phyloP scores from a whole-genome alignment of 2,113 vertebrate species.

The Speoplatyrhinus poulsoni region DNA sequence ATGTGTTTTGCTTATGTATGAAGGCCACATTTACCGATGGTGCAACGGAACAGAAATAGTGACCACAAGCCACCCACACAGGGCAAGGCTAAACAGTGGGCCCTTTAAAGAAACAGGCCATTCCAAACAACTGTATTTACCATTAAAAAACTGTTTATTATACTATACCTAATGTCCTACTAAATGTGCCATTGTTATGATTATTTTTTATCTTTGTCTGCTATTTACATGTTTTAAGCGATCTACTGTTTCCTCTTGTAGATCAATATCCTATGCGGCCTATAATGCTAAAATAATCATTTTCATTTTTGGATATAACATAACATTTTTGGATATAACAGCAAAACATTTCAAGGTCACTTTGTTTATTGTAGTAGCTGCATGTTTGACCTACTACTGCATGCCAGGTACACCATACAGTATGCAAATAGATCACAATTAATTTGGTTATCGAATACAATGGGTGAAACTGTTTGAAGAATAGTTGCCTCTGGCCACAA shows the following conservation, averaged over 20 bases:
- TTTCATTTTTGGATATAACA: no score
- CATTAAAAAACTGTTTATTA: background rate
- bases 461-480: conserved; percentile 17
- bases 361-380: background rate
- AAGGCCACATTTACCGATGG: background rate
- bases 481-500: conserved; percentile 18
- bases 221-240: no score
- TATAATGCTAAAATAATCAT: no score
- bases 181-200: no score
- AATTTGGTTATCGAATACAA: conserved; percentile 47
- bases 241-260: no score
- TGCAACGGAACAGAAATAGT: background rate
- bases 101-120: background rate
- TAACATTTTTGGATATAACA: no score
- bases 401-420: background rate
- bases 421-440: conserved; percentile 48
- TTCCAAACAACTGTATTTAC: background rate
- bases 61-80: conserved; percentile 4
- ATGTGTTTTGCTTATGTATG: background rate
- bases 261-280: no score
- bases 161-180: background rate
- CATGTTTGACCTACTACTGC: background rate
- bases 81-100: conserved; percentile 6
- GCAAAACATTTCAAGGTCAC: background rate
- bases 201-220: no score